Conservation (phyloP, 2,888 invertebrate genomes). For the Uropetala carovei region DNA sequence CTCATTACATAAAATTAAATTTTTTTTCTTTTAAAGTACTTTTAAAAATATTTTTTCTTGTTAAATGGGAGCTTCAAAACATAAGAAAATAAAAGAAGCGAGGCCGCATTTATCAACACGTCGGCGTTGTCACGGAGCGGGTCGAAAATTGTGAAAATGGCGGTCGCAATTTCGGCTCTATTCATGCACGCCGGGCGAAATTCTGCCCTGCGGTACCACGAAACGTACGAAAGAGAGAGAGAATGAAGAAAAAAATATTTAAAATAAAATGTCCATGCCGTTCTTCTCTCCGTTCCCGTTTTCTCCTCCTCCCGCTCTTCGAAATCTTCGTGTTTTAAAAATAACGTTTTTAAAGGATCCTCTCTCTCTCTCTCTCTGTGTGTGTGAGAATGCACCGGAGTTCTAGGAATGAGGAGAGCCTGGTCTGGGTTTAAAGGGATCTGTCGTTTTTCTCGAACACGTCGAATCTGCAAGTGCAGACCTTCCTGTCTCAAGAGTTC, state of each 20-base stretch:
- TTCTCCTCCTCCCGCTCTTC: neutral
- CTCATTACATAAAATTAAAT: too few relatives aligned
- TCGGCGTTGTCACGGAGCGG: neutral
- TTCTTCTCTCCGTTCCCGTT: neutral
- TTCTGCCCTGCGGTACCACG: neutral
- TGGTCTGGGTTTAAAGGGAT: neutral
- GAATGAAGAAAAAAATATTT: neutral
- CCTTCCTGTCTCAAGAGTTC: constrained; percentile 19
- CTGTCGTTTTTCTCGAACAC: neutral
- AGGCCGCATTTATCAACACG: neutral
- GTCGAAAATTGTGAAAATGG: constrained; percentile 8
- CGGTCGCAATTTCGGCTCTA: neutral
- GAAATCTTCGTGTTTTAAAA: neutral
- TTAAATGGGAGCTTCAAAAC: neutral
- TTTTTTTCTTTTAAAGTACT: too few relatives aligned
- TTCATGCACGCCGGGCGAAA: neutral
- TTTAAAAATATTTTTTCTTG: too few relatives aligned
- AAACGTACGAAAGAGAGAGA: neutral
- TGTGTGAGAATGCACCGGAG: neutral
- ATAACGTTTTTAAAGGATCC: neutral
- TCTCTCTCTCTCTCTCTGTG: too few relatives aligned
- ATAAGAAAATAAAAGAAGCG: neutral
- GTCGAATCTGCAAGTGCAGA: neutral
- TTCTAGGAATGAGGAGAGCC: neutral
- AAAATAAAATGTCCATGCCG: neutral